Percentiles rank a stretch among this genome's conserved stretches.
Evolutionary conservation across 2,113 vertebrate species (phyloP).

Genomic region (Myodes glareolus): DNA sequence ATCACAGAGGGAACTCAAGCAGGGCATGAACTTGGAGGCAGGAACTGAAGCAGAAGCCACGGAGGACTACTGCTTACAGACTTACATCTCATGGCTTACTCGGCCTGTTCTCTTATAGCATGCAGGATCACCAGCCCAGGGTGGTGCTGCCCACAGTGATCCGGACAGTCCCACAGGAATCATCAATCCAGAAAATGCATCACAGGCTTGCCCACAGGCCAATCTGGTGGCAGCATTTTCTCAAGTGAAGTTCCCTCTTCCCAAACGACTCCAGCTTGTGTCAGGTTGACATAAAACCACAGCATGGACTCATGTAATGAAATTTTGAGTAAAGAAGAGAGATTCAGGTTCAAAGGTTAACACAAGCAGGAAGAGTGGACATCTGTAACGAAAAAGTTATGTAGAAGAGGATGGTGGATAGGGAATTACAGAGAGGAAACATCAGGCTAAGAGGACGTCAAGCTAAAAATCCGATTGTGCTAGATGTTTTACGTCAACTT

Average conservation of each 20-base stretch:
- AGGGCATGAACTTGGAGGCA: too few species aligned
- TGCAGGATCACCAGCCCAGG: not conserved
- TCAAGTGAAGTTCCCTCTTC: not conserved
- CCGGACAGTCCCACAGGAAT: not conserved
- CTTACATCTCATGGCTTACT: not conserved
- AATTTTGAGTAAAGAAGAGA: not conserved
- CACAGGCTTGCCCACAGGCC: not conserved
- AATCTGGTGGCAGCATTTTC: not conserved
- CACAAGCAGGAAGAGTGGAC: not conserved
- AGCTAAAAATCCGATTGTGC: not conserved
- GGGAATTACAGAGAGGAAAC: not conserved
- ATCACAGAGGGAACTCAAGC: not conserved
- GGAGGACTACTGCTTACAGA: not conserved
- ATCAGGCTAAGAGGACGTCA: not conserved
- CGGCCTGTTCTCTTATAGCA: not conserved
- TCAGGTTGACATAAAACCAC: not conserved
- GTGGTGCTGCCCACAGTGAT: not conserved
- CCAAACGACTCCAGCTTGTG: not conserved
- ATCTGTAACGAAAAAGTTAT: not conserved
- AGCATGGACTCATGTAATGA: not conserved
- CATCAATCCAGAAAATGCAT: not conserved
- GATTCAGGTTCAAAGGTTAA: not conserved
- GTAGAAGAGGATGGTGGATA: not conserved
- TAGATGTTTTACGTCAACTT: not conserved
- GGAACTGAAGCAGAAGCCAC: not conserved